phyloP scores from a whole-genome alignment of 2,888 invertebrate genomes.

The Drosophila siamana region DNA sequence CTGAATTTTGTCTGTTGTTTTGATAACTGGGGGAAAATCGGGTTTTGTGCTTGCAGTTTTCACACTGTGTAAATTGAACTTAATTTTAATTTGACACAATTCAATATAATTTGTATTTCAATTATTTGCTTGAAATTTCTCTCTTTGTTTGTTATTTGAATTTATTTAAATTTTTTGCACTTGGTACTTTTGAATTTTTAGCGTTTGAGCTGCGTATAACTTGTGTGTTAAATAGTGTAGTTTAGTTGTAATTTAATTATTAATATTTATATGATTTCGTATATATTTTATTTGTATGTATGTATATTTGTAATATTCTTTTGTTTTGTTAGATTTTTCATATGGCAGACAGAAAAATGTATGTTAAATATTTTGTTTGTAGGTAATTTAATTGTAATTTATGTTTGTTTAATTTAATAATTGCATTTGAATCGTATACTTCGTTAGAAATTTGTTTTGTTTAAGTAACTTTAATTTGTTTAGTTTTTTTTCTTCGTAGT shows the following conservation, averaged over 20 bases:
- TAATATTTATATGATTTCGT: slow-evolving; percentile 32
- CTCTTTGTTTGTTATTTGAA: slow-evolving; percentile 41
- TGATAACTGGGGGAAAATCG: neutral
- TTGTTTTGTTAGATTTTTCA: slow-evolving; percentile 40
- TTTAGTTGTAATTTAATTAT: slow-evolving; percentile 38
- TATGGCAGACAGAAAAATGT: slow-evolving; percentile 73
- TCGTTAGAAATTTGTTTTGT: slow-evolving; percentile 69
- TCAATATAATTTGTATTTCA: slow-evolving; percentile 52
- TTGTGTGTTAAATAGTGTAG: slow-evolving; percentile 59
- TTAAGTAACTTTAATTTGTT: slow-evolving; percentile 58
- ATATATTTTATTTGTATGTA: slow-evolving; percentile 17
- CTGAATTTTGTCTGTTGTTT: slow-evolving; percentile 73
- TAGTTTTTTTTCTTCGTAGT: slow-evolving; percentile 45
- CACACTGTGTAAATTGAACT: slow-evolving; percentile 34
- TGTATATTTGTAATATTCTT: slow-evolving; percentile 3
- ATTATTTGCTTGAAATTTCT: too few relatives aligned
- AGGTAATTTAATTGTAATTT: slow-evolving; percentile 54
- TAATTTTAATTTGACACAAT: slow-evolving; percentile 75
- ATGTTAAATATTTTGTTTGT: slow-evolving; percentile 46
- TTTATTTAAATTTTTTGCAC: slow-evolving; percentile 73
- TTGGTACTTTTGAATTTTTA: slow-evolving; percentile 78
- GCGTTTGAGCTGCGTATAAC: slow-evolving; percentile 74
- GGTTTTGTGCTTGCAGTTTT: slow-evolving; percentile 2
- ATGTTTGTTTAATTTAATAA: slow-evolving; percentile 80
- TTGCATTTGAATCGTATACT: slow-evolving; percentile 84